Conservation (phyloP, 2,113 vertebrate genomes). For the Tachuris rubrigastra region DNA sequence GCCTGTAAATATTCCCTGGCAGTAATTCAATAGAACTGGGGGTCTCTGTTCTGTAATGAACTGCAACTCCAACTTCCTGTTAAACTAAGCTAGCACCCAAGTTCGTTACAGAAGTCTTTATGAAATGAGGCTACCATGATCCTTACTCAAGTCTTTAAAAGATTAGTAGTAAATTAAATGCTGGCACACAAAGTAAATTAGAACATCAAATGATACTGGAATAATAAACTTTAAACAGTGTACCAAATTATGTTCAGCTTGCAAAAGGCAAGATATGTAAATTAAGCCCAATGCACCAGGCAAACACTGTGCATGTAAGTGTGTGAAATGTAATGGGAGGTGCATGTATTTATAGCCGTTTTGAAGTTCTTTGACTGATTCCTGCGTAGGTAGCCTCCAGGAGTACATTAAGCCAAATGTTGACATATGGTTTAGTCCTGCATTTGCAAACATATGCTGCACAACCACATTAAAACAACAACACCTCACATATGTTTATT, state of each 20-base stretch:
- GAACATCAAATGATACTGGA: slow-evolving; percentile 60
- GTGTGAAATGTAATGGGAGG: slow-evolving; percentile 50
- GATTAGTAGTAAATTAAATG: slow-evolving; percentile 58
- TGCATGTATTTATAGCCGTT: neutral
- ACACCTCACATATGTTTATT: slow-evolving; percentile 36
- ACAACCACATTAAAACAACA: slow-evolving; percentile 25
- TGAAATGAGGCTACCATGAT: slow-evolving; percentile 31
- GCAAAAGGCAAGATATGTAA: slow-evolving; percentile 68
- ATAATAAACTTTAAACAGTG: slow-evolving; percentile 67
- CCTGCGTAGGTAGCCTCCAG: slow-evolving; percentile 7
- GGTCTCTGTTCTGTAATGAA: slow-evolving; percentile 56
- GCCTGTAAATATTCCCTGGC: slow-evolving; percentile 69
- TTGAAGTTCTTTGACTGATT: slow-evolving; percentile 52
- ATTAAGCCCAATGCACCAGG: slow-evolving; percentile 41
- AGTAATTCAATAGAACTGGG: slow-evolving; percentile 69
- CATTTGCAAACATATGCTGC: slow-evolving; percentile 24
- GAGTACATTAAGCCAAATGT: slow-evolving; percentile 36
- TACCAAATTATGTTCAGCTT: slow-evolving; percentile 66
- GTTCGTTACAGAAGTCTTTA: slow-evolving; percentile 15
- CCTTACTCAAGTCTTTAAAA: slow-evolving; percentile 52
- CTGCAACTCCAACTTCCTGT: slow-evolving; percentile 27
- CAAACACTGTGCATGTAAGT: slow-evolving; percentile 44
- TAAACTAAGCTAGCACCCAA: slow-evolving; percentile 26
- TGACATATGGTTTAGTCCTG: slow-evolving; percentile 47
- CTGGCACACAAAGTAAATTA: slow-evolving; percentile 55